A percentile compares a stretch with the other conserved stretches of the same genome.
These are phyloP conservation scores for Mus minutoides DNA, from an alignment of 2,797 vertebrate species.

Conservation along the genomic window DNA sequence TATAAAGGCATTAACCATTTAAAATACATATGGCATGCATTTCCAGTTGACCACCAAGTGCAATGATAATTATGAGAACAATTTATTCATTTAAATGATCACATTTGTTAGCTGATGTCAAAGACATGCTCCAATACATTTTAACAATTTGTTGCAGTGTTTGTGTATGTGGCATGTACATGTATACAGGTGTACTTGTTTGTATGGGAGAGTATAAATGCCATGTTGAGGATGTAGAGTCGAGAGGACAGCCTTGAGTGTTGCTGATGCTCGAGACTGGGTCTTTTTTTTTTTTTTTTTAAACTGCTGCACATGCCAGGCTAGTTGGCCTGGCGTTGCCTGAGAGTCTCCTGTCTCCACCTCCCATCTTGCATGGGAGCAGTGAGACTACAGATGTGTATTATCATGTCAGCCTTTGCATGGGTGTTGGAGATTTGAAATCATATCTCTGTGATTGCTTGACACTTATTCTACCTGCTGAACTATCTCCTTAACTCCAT, in stretches of 20 bases:
- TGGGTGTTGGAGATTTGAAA: not conserved
- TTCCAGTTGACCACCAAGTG: conserved; percentile 39
- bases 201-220: too few species aligned
- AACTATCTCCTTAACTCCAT: not conserved
- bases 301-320: too few species aligned
- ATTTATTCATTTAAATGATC: conserved; percentile 1
- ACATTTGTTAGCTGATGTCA: conserved; percentile 42
- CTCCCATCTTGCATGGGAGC: not conserved
- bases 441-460: not conserved
- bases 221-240: not conserved
- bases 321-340: not conserved
- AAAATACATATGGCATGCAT: not conserved
- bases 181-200: not conserved
- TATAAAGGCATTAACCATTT: conserved; percentile 21
- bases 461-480: too few species aligned
- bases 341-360: not conserved
- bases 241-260: not conserved
- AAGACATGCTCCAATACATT: not conserved
- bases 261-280: not conserved
- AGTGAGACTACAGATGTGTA: not conserved
- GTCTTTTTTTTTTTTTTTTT: not conserved
- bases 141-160: conserved; percentile 11
- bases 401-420: not conserved
- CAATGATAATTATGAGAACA: conserved; percentile 44
- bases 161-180: not conserved